A percentile compares a stretch with the other conserved stretches of the same genome.
These are phyloP conservation scores for Leptopilina drosophilae DNA, from an alignment of 2,888 invertebrate species.

Conservation along the genomic window DNA sequence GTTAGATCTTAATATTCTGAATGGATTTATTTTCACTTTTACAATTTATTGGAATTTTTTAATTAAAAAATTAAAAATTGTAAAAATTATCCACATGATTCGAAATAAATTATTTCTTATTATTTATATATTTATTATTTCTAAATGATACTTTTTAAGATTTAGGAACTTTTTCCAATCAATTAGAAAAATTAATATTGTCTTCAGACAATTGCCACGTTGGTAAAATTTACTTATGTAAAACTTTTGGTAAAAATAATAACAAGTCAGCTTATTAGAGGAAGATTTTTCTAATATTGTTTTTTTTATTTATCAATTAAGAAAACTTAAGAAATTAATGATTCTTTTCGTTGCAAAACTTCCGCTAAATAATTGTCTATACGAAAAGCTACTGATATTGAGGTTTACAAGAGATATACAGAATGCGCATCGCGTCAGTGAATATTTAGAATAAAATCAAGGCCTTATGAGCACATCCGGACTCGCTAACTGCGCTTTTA, in stretches of 20 bases:
- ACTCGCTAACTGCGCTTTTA: slow-evolving; percentile 53
- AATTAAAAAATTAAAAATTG: no score
- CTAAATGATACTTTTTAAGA: no score
- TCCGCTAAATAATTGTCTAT: slow-evolving; percentile 50
- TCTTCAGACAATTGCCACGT: no score
- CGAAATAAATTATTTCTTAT: no score
- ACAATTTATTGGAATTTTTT: no score
- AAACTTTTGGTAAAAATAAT: background rate
- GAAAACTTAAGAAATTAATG: slow-evolving; percentile 49
- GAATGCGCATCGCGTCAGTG: slow-evolving; percentile 56
- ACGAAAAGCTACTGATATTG: slow-evolving; percentile 40
- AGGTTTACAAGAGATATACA: slow-evolving; percentile 42
- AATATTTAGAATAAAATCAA: slow-evolving; percentile 61
- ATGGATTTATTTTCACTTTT: no score
- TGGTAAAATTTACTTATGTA: no score
- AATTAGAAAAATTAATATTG: no score
- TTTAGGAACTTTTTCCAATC: no score
- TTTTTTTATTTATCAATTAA: slow-evolving; percentile 51
- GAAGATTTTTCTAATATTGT: background rate
- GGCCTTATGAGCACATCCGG: slow-evolving; percentile 50
- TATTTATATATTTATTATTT: no score
- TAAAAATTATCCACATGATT: no score
- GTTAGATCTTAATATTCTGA: slow-evolving; percentile 7
- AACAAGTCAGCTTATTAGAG: background rate
- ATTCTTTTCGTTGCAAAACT: slow-evolving; percentile 49